phyloP scores from a whole-genome alignment of 1,140 invertebrate genomes.

The Halesus radiatus region DNA sequence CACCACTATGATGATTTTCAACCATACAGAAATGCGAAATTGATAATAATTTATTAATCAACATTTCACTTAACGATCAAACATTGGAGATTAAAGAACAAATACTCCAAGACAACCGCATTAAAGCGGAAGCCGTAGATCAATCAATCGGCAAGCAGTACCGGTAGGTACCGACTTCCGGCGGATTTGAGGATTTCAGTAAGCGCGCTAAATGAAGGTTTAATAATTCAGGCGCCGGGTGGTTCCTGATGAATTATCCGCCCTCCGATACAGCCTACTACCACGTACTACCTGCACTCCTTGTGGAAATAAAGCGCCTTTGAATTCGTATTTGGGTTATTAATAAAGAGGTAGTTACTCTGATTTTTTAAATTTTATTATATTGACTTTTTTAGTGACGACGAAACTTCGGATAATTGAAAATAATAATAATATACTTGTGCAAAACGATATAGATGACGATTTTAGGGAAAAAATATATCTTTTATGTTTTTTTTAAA shows the following conservation, averaged over 20 bases:
- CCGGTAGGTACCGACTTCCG: background rate
- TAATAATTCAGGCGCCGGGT: slow-evolving; percentile 50
- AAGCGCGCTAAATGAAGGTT: slow-evolving; percentile 54
- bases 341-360: background rate
- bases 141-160: background rate
- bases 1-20: too few species aligned
- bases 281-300: background rate
- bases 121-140: background rate
- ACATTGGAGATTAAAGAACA: background rate
- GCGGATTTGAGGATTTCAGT: slow-evolving; percentile 39
- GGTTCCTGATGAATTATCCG: background rate
- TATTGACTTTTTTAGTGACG: too few species aligned
- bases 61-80: too few species aligned
- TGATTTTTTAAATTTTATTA: too few species aligned
- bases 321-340: too few species aligned
- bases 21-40: too few species aligned
- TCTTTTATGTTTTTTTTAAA: too few species aligned
- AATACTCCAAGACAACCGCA: background rate
- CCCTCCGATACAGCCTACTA: background rate
- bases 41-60: too few species aligned
- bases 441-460: too few species aligned
- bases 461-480: too few species aligned
- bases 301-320: background rate
- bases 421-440: too few species aligned
- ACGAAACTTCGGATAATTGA: too few species aligned